Conservation (phyloP, 2,797 vertebrate genomes). For the Falco biarmicus region DNA sequence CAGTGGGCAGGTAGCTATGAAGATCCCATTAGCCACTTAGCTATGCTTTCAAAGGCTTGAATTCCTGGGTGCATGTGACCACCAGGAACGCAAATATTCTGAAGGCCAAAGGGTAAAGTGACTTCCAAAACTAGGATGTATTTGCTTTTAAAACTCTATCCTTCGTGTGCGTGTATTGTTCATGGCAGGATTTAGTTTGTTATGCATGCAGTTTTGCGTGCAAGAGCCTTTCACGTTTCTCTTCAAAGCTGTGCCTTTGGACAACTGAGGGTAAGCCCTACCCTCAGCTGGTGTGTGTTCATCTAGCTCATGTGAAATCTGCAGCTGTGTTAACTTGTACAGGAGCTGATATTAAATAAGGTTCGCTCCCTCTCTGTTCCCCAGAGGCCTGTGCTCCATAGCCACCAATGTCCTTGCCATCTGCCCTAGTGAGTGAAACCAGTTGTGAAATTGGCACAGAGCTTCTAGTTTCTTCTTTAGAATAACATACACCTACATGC, state of each 20-base stretch:
- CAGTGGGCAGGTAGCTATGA: background rate
- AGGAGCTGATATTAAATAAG: background rate
- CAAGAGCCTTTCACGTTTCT: background rate
- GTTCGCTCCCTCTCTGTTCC: background rate
- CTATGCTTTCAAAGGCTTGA: background rate
- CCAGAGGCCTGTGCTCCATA: background rate
- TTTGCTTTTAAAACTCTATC: background rate
- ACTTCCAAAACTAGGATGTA: background rate
- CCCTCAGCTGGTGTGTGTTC: background rate
- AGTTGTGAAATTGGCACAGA: background rate
- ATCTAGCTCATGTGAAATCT: background rate
- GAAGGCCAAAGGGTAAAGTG: background rate
- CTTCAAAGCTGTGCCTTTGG: background rate
- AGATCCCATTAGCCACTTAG: background rate
- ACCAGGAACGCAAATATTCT: background rate
- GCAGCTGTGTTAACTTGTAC: background rate
- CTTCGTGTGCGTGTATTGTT: background rate
- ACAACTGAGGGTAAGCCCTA: background rate
- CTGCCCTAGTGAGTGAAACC: background rate
- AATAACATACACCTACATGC: too few species aligned
- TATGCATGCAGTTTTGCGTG: background rate
- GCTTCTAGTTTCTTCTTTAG: background rate
- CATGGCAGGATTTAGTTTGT: background rate
- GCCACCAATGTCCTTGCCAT: background rate
- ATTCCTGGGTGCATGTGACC: background rate